Evolutionary conservation across 2,888 invertebrate genomes (phyloP).

Genomic region (Andrena chrysosceles): DNA sequence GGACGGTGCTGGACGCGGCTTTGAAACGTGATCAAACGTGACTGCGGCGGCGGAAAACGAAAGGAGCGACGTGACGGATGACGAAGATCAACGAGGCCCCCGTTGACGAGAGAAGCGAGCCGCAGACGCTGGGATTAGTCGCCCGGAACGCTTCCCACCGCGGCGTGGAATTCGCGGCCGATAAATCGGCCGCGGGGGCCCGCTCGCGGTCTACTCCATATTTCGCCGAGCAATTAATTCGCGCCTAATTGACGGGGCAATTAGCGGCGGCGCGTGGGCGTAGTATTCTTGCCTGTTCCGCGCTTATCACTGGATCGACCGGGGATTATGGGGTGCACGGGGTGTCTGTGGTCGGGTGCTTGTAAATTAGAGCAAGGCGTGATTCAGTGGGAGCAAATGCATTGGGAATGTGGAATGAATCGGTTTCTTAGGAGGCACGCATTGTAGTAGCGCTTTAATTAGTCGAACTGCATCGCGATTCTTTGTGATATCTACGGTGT

Average conservation of each 20-base stretch:
- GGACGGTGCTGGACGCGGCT: slow-evolving; percentile 46
- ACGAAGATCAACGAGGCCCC: slow-evolving; percentile 70
- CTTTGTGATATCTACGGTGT: too few species aligned
- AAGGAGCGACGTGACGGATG: slow-evolving; percentile 65
- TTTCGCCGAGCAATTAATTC: slow-evolving; percentile 51
- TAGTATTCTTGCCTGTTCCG: slow-evolving; percentile 13
- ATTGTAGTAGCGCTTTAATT: too few species aligned
- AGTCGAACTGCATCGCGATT: too few species aligned
- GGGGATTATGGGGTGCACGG: slow-evolving; percentile 1
- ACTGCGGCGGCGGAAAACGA: slow-evolving; percentile 55
- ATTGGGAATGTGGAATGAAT: neutral
- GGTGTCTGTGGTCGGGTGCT: neutral
- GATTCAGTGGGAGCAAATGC: neutral
- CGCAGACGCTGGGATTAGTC: slow-evolving; percentile 10
- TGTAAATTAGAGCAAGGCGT: neutral
- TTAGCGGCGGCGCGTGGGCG: slow-evolving; percentile 49
- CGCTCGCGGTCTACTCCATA: slow-evolving; percentile 15
- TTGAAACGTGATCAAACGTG: slow-evolving; percentile 77
- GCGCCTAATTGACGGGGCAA: slow-evolving; percentile 63
- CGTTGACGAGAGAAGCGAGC: slow-evolving; percentile 22
- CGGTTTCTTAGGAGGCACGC: neutral
- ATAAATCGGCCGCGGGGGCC: slow-evolving; percentile 42
- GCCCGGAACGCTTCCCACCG: slow-evolving; percentile 5
- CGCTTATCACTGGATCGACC: slow-evolving; percentile 3
- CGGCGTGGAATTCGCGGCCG: slow-evolving; percentile 24